Base-by-base conservation (phyloP, 2,113 vertebrate genomes). In the Varanus salvator region DNA sequence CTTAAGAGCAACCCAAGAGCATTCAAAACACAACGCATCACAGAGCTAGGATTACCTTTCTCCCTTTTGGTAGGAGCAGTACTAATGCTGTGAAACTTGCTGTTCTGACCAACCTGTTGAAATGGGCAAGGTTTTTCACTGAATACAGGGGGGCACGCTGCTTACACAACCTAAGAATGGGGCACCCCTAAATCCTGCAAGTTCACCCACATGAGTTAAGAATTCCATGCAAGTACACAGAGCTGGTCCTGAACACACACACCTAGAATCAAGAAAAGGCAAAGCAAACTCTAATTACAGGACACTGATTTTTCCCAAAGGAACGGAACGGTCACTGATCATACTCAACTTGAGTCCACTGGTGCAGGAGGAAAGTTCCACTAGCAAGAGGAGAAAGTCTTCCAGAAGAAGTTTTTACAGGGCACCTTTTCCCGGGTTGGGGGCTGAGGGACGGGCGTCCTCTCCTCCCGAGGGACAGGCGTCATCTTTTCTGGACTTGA, bases 381-480 rank as follows among this genome's bases (percentile, higher is more conserved):
- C 86, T 96, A 97, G 93, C 97, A 98, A 66, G 96, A 95, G 85
- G 96, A 97, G 92, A 97, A 97, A 31, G 96, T 97, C 93, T 98
- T 97, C 97, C 97, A 97, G 93, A 96, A 98, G 94, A 97, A 98
- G 80, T 95, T 96, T 86, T 95, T 97, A 86, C 97, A 97, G 23
- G 94, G 92, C 0, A 78, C 57, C n/a, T 95, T 96, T 1, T 95
- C 95, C 60, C 60, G 86, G 44, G 6, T 69, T 0, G 85, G 7
- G 29, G 95, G 81, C 54, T 91, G 92, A 8, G 52, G 92, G 0
- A 82, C 77, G 54, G 89, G 84, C 0, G 77, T 85, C 6, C 85
- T 87, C 1, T 95, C 95, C 38, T 90, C 92, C n/a, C 92, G 50
- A n/a, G 76, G 54, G 66, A 94, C 29, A 82, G 81, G 29, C 48